These are phyloP conservation scores for Axinella damicornis DNA, from an alignment of 37 sponge, comb jelly and placozoan species.

Conservation along the genomic window DNA sequence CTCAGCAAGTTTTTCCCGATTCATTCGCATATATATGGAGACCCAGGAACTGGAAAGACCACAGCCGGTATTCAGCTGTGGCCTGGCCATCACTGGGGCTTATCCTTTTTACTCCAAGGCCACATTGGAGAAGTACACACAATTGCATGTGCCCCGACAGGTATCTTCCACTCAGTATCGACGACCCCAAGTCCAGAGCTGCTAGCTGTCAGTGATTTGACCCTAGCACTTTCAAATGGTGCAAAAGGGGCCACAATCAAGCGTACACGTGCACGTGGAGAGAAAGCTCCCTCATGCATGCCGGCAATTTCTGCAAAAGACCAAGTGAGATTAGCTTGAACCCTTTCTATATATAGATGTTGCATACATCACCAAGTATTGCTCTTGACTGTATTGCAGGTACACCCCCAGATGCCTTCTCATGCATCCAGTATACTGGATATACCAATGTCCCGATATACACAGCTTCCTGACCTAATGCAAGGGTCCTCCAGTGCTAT, in stretches of 20 bases:
- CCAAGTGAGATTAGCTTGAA: neutral
- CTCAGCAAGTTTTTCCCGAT: slow-evolving; percentile 1
- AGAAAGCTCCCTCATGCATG: neutral
- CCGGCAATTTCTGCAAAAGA: neutral
- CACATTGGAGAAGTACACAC: neutral
- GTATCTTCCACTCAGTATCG: neutral
- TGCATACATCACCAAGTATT: neutral
- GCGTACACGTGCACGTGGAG: neutral
- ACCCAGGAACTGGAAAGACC: slow-evolving; percentile 18
- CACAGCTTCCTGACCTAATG: neutral
- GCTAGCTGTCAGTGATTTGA: neutral
- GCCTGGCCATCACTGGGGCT: neutral
- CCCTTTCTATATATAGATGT: too few species aligned
- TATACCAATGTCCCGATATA: too few species aligned
- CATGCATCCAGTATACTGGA: neutral
- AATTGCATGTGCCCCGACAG: neutral
- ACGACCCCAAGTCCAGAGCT: neutral
- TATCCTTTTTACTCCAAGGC: neutral
- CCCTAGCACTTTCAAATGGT: slow-evolving; percentile 1
- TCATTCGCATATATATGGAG: neutral
- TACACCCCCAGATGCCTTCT: slow-evolving; percentile 7
- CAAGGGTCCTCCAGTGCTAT: neutral
- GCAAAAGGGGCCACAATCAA: neutral
- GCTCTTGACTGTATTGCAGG: neutral
- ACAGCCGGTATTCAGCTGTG: slow-evolving; percentile 19